Conservation (phyloP, 2,113 vertebrate species). For the Gymnogyps californianus region DNA sequence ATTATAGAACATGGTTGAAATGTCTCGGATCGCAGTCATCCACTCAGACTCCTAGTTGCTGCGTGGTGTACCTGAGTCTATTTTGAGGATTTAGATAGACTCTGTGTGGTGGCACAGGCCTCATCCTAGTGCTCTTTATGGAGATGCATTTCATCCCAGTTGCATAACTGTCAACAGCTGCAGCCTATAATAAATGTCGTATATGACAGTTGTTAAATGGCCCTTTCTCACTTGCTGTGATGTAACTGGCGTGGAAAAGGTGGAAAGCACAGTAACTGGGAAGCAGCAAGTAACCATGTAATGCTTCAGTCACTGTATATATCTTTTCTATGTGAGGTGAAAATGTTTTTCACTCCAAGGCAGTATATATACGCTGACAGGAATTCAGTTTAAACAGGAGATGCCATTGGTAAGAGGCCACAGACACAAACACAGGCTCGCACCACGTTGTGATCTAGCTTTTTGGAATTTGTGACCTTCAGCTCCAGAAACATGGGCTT, state of each 20-base stretch:
- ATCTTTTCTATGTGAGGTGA: not conserved
- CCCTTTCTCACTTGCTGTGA: not conserved
- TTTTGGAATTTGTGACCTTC: constrained; percentile 27
- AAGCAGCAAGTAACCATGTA: not conserved
- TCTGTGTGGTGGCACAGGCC: not conserved
- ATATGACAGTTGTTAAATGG: not conserved
- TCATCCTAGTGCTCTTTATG: not conserved
- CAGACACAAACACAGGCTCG: not conserved
- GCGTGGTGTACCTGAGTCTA: not conserved
- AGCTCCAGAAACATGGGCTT: not conserved
- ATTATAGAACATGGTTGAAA: not conserved
- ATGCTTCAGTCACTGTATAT: not conserved
- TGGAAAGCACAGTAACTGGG: not conserved
- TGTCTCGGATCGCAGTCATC: rapidly evolving
- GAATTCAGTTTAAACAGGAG: not conserved
- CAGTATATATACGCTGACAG: not conserved
- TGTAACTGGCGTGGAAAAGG: not conserved
- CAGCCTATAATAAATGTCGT: not conserved
- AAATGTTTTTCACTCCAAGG: not conserved
- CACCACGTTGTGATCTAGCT: not conserved
- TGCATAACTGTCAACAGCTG: constrained; percentile 28
- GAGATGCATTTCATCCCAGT: not conserved
- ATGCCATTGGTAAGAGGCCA: not conserved
- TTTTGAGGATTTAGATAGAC: not conserved
- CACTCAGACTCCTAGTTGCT: not conserved